Conservation (phyloP, 2,113 vertebrate genomes). For the Pelodiscus sinensis region DNA sequence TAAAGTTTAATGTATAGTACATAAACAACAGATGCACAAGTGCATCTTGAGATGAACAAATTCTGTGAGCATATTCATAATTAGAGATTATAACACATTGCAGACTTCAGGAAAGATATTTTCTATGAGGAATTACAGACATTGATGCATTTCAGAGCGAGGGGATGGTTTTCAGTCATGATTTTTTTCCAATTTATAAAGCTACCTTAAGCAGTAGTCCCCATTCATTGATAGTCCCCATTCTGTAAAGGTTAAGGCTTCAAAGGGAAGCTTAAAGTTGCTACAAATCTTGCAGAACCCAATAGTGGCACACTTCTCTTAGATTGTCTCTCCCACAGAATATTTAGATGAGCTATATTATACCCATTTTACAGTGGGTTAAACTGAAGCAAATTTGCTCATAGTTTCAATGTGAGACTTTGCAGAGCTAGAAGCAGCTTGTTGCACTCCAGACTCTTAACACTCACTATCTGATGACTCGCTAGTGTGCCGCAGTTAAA, state of each 20-base stretch:
- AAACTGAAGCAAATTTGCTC: background rate
- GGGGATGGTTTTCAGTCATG: slow-evolving; percentile 66
- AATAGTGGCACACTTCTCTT: background rate
- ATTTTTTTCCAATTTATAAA: slow-evolving; percentile 73
- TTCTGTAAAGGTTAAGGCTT: slow-evolving; percentile 56
- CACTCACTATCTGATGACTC: fast-evolving
- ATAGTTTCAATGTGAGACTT: too few relatives aligned
- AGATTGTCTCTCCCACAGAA: background rate
- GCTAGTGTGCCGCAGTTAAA: background rate
- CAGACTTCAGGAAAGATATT: slow-evolving; percentile 75
- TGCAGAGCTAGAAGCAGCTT: too few relatives aligned
- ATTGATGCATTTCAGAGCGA: slow-evolving; percentile 52
- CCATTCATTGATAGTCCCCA: slow-evolving; percentile 59
- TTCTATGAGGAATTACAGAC: slow-evolving; percentile 71
- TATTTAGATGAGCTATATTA: background rate
- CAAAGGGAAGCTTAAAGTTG: slow-evolving; percentile 33
- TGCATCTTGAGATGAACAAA: slow-evolving; percentile 74
- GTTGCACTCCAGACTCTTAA: background rate
- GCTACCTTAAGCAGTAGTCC: slow-evolving; percentile 61
- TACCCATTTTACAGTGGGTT: background rate
- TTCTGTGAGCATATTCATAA: slow-evolving; percentile 75
- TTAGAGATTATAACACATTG: slow-evolving; percentile 75
- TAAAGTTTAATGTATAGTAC: slow-evolving; percentile 73
- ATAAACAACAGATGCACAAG: slow-evolving; percentile 76
- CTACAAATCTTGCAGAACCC: background rate